Base-by-base conservation (phyloP, 2,888 invertebrate species). In the Ormyrus nitidulus region DNA sequence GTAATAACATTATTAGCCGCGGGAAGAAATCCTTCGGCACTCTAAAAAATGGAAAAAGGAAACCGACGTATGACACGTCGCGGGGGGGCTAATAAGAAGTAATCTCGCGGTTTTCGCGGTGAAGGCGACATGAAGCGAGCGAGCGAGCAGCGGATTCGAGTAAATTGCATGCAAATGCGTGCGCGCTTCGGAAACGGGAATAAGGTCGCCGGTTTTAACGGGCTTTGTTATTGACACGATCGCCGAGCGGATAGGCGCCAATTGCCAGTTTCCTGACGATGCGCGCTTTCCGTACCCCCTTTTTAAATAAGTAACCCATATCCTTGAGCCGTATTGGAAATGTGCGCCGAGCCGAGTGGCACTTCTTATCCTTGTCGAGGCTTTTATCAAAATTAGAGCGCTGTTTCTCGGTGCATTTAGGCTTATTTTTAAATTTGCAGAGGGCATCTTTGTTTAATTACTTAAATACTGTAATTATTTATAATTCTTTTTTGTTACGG, bases 101-200 rank as follows among this genome's bases (percentile, higher is more conserved):
- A 71, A 78, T 78, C 75, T 77, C 80, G 85, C 82, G 85, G 82
- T 85, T 84, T 81, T 79, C 74, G 81, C 74, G 77, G 66, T 71
- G 11, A 70, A 54, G 75, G 66, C 61, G 71, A 56, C 70, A 53
- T 65, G 19, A 19, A 19, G 2, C 19, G 19, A 19, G 19, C 19
- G 19, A 19, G 19, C 1, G 19, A 19, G 71, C 78, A 82, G 82
- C 77, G 80, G 84, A 85, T 85, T 85, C 83, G 83, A 85, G 84
- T 85, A 86, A 86, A 86, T 86, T 86, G 83, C 86, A 85, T 85
- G 84, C 83, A 85, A 86, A 86, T 85, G 82, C 83, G 81, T 19
- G 19, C 80, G 82, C 84, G 82, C 84, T 80, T 83, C 80, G 81
- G 81, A 84, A 19, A 81, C 83, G 83, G 84, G 85, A 81, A 81